phyloP scores from a whole-genome alignment of 2,113 vertebrate species.

The Cyanistes caeruleus region DNA sequence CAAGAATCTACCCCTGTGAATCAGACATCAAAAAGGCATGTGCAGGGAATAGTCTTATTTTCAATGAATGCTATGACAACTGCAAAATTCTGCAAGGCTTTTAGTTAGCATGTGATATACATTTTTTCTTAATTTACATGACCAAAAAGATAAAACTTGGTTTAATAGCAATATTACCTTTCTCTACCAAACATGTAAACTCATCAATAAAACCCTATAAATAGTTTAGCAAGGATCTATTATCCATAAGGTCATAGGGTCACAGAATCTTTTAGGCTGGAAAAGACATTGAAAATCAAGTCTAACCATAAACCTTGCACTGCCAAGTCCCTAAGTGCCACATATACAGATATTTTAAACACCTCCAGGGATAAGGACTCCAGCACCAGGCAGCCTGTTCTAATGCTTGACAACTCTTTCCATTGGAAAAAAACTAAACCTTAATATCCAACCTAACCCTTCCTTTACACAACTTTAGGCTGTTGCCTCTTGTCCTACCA shows the following conservation, averaged over 20 bases:
- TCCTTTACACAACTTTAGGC: neutral
- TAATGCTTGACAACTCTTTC: neutral
- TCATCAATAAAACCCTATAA: neutral
- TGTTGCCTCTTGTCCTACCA: neutral
- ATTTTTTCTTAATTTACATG: neutral
- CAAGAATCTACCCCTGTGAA: neutral
- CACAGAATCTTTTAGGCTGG: neutral
- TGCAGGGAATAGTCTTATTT: neutral
- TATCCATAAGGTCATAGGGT: neutral
- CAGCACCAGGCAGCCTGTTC: rapidly evolving
- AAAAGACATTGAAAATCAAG: neutral
- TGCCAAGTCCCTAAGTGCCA: neutral
- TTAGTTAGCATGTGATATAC: neutral
- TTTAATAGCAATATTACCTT: neutral
- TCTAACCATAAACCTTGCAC: neutral
- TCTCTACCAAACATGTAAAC: neutral
- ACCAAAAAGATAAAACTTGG: neutral
- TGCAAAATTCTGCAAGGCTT: neutral
- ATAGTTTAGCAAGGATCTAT: neutral
- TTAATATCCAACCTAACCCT: neutral
- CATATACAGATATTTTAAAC: neutral
- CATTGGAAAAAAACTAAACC: neutral
- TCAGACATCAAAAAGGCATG: neutral
- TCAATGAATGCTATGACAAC: neutral
- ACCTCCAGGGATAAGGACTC: neutral